Evolutionary conservation across 92 coral and sea anemone genomes (phyloP).

Genomic region (Porites lobata): DNA sequence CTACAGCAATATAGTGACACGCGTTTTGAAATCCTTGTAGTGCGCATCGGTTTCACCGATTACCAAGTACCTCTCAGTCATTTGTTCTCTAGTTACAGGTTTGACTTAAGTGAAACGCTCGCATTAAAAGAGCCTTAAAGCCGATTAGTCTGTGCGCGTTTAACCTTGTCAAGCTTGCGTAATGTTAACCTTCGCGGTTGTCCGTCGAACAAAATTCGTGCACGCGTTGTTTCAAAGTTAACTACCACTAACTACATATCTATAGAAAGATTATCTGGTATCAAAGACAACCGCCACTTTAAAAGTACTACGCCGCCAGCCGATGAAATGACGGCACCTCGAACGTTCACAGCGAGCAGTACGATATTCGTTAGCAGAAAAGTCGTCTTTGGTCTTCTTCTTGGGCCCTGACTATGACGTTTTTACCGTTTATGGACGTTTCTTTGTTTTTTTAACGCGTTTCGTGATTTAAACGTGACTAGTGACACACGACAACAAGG

Average conservation of each 20-base stretch:
- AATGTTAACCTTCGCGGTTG: background rate
- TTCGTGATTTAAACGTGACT: too few relatives aligned
- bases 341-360: too few relatives aligned
- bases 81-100: background rate
- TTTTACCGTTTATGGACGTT: too few relatives aligned
- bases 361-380: background rate
- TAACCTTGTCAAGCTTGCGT: background rate
- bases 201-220: too few relatives aligned
- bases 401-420: background rate
- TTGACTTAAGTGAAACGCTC: too few relatives aligned
- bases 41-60: slow-evolving; percentile 21
- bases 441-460: too few relatives aligned
- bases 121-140: too few relatives aligned
- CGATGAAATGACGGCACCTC: background rate
- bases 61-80: slow-evolving; percentile 25
- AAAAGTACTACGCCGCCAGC: slow-evolving; percentile 18
- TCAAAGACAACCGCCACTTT: slow-evolving; percentile 22
- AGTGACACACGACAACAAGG: too few relatives aligned
- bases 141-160: too few relatives aligned
- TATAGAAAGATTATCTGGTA: background rate
- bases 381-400: slow-evolving; percentile 1
- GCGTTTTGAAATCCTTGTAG: slow-evolving; percentile 25
- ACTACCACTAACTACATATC: too few relatives aligned
- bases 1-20: slow-evolving; percentile 14
- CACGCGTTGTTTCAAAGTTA: too few relatives aligned